Conservation (phyloP, 2,113 vertebrate species). For the Zosterops japonicus region DNA sequence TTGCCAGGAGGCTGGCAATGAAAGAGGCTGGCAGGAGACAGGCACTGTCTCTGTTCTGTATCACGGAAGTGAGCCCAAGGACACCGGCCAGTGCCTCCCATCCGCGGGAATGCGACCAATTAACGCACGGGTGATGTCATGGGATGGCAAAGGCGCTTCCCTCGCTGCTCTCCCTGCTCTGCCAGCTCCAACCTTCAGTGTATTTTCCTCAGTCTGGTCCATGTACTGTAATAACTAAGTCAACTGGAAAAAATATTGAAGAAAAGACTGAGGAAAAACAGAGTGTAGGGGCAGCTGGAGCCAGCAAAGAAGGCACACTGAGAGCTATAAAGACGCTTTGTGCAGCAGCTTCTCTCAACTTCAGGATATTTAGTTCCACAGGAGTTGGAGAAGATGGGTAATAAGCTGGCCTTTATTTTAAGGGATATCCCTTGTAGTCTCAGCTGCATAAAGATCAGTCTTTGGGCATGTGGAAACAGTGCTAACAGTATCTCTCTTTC, state of each 20-base stretch:
- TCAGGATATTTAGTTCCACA: slow-evolving; percentile 65
- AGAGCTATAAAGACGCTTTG: slow-evolving; percentile 73
- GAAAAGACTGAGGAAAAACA: slow-evolving; percentile 69
- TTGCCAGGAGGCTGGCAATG: slow-evolving; percentile 58
- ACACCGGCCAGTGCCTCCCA: slow-evolving; percentile 34
- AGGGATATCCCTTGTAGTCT: slow-evolving; percentile 61
- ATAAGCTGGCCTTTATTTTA: slow-evolving; percentile 67
- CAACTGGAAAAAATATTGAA: slow-evolving; percentile 72
- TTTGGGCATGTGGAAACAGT: slow-evolving; percentile 33
- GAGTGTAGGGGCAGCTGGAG: slow-evolving; percentile 68
- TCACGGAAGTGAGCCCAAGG: slow-evolving; percentile 54
- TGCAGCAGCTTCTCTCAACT: slow-evolving; percentile 46
- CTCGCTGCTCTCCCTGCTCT: neutral
- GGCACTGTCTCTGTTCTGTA: slow-evolving; percentile 46
- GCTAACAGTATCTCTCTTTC: slow-evolving; percentile 35
- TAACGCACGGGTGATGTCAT: slow-evolving; percentile 35
- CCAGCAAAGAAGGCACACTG: slow-evolving; percentile 66
- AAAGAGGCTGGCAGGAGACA: slow-evolving; percentile 60
- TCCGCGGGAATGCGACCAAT: slow-evolving; percentile 21
- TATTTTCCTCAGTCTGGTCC: slow-evolving; percentile 54
- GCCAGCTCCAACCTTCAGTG: slow-evolving; percentile 52
- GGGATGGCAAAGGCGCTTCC: slow-evolving; percentile 53
- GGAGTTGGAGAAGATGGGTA: slow-evolving; percentile 66
- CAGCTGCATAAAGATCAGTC: slow-evolving; percentile 68
- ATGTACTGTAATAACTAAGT: slow-evolving; percentile 70